Evolutionary conservation across 2,113 vertebrate genomes (phyloP).

Genomic region (Puffinus mauretanicus): DNA sequence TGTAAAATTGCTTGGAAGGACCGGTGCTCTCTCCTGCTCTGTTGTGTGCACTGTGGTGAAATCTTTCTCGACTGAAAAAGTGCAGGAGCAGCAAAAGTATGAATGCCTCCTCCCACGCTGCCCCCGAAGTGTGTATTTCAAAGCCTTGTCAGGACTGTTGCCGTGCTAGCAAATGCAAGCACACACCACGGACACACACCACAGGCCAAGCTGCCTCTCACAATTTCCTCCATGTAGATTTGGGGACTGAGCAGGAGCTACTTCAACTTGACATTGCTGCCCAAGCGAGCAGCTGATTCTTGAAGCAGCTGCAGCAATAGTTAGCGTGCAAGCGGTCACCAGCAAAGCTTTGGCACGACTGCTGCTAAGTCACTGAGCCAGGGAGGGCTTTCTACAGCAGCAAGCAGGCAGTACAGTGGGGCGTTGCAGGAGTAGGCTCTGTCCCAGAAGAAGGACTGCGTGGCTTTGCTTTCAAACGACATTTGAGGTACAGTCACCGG

Average conservation of each 20-base stretch:
- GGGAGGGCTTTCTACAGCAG: neutral
- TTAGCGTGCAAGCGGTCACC: rapidly evolving
- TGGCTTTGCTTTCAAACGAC: neutral
- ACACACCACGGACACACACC: neutral
- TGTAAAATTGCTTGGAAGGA: neutral
- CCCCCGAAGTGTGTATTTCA: neutral
- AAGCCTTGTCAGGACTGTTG: neutral
- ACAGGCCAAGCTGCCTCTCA: neutral
- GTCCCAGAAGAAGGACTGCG: neutral
- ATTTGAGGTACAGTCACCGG: neutral
- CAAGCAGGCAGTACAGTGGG: neutral
- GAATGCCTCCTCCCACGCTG: neutral
- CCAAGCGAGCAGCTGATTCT: neutral
- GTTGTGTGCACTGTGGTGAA: neutral
- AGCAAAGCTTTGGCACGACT: neutral
- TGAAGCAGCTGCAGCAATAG: neutral
- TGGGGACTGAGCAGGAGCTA: neutral
- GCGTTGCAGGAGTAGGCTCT: neutral
- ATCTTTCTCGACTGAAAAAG: neutral
- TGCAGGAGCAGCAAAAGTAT: neutral
- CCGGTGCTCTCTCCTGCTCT: neutral
- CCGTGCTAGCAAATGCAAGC: neutral
- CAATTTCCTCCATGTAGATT: neutral
- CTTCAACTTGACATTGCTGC: neutral
- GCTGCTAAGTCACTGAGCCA: neutral